Base-by-base conservation (phyloP, 2,797 vertebrate species). In the Mormyrus proboscirostris region DNA sequence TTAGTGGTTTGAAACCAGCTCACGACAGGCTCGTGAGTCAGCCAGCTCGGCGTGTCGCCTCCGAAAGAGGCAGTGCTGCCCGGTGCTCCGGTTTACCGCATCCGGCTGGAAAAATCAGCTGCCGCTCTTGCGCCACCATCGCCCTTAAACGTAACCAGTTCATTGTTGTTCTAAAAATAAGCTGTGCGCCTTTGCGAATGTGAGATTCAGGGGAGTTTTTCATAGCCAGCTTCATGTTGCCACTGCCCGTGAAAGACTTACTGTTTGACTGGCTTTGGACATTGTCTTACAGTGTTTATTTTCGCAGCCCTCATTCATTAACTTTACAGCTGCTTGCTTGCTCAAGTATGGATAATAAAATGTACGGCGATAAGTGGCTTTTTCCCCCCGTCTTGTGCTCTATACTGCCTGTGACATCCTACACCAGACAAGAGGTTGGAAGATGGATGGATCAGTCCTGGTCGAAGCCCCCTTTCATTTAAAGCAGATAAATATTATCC, bases 1-100 rank as follows among this genome's bases (percentile, higher is more conserved):
- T 85, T 89, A 85, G 16, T 2, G 25, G 22, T 25, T 84, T 84
- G 33, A 59, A 89, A 89, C n/a, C 88, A 65, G 53, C 53, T 84
- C 44, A 49, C 8, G 83, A 49, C 49, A 44, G 44, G 7, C 41
- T 22, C 44, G 41, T 14, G 85, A 33, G 29, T 86, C 55, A 47
- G 29, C 1, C 85, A 8, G 51, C n/a, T 50, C n/a, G 16, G 47
- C 4, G 8, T 4, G n/a, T 84, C 47, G 2, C n/a, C 82, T n/a
- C n/a, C 2, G 3, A 29, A 6, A 14, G 47, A 14, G 9, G 5
- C 7, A 0, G 49, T 6, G 4, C 82, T 29, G 44, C 49, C 82
- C 22, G 3, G 1, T 0, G 41, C 82, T 0, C 12, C 1, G 10
- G 82, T 51, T 84, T 51, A 51, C 47, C 19, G 0, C 41, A 38